phyloP scores from a whole-genome alignment of 2,797 vertebrate species.

The Pagetopsis macropterus region DNA sequence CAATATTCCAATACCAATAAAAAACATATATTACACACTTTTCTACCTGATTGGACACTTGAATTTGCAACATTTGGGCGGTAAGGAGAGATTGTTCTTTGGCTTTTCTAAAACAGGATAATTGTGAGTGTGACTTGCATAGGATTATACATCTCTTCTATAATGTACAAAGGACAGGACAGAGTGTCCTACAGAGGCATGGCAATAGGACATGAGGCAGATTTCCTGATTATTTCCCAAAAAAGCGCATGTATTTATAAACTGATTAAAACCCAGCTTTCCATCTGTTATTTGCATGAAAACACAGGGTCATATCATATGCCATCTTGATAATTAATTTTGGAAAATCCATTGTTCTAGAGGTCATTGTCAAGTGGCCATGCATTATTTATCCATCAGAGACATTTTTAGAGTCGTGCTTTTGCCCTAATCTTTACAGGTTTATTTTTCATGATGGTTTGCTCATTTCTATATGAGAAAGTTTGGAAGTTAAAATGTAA shows the following conservation, averaged over 20 bases:
- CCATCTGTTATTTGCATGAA: conserved; percentile 31
- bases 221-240: conserved; percentile 28
- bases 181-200: neutral
- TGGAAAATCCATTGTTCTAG: conserved; percentile 48
- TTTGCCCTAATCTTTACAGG: conserved; percentile 31
- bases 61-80: neutral
- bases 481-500: neutral
- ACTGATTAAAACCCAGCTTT: conserved; percentile 48
- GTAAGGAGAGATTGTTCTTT: neutral
- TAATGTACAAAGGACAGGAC: neutral
- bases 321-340: conserved; percentile 61
- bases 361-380: conserved; percentile 43
- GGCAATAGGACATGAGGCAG: neutral
- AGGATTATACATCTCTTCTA: neutral
- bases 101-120: no score
- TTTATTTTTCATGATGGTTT: conserved; percentile 24
- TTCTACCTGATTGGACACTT: neutral
- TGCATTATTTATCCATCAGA: conserved; percentile 53
- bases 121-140: neutral
- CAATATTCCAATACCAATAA: neutral
- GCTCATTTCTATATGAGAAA: neutral
- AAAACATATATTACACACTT: neutral
- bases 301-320: conserved; percentile 33
- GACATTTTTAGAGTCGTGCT: conserved; percentile 30
- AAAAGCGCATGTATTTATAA: conserved; percentile 27